phyloP scores from a whole-genome alignment of 1,140 invertebrate species.

The Lysiphlebus fabarum region DNA sequence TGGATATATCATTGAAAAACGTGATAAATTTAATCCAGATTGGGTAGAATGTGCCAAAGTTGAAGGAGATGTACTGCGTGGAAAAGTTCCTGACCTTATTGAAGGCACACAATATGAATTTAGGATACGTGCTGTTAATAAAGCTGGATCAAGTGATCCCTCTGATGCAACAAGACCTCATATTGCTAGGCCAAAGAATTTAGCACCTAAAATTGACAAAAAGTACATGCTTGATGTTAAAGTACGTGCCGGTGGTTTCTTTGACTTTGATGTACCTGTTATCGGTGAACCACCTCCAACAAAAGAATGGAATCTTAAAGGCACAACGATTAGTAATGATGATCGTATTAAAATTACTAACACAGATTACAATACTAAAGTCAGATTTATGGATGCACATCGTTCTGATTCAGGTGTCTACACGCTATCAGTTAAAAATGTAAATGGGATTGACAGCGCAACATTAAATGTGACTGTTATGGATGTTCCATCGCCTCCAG shows the following conservation, averaged over 20 bases:
- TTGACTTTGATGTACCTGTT: slow-evolving; percentile 92
- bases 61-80: slow-evolving; percentile 77
- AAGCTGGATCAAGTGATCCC: slow-evolving; percentile 87
- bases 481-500: slow-evolving; percentile 83
- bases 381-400: slow-evolving; percentile 84
- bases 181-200: slow-evolving; percentile 85
- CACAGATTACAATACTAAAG: slow-evolving; percentile 83
- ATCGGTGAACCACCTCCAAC: slow-evolving; percentile 89
- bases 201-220: slow-evolving; percentile 88
- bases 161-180: slow-evolving; percentile 86
- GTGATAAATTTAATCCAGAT: slow-evolving; percentile 82
- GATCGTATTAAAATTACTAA: slow-evolving; percentile 81
- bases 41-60: slow-evolving; percentile 87
- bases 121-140: slow-evolving; percentile 89
- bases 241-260: slow-evolving; percentile 85
- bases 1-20: slow-evolving; percentile 94
- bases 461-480: slow-evolving; percentile 86
- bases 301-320: slow-evolving; percentile 89
- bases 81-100: slow-evolving; percentile 81
- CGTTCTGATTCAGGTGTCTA: slow-evolving; percentile 86
- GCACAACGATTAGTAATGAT: slow-evolving; percentile 71
- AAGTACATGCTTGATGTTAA: slow-evolving; percentile 92
- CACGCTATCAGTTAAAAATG: slow-evolving; percentile 85
- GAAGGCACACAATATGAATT: slow-evolving; percentile 93
- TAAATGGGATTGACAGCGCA: slow-evolving; percentile 84